Evolutionary conservation across 1,140 invertebrate genomes (phyloP), one percentile per base, ranked within the genome.

Genomic region (Dreissena rostriformis): DNA sequence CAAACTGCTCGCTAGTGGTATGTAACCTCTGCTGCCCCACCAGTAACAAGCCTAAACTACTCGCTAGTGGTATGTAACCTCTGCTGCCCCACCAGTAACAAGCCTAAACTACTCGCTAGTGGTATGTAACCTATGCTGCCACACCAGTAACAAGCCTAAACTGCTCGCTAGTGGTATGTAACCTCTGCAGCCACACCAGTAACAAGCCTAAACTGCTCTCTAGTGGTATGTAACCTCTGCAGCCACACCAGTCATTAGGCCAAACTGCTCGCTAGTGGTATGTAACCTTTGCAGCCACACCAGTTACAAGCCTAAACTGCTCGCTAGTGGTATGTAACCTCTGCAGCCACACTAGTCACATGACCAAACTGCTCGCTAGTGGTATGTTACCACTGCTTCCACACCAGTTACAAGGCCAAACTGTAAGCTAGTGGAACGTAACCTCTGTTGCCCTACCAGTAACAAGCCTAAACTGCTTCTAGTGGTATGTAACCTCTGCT

Each of bases 141-240:
- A 93, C 75, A 76, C 90, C n/a, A 75, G 89, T 65, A 92, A 92
- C 84, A 93, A 93, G 86, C 90, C 92, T 8, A 93, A 92, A 82
- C 84, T 93, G 8, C 81, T 93, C 4, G 88, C 92, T 12, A 91
- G 91, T 87, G 91, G 92, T 93, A 88, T 68, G 86, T 86, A 71
- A 39, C 12, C 63, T 67, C 15, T 51, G 91, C 76, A 93, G 91
- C 82, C 91, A 93, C 75, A 74, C 90, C n/a, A 77, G 89, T 61
- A 92, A 92, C 84, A 93, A 93, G 86, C 90, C 91, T 11, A 92
- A 93, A 83, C 83, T 93, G 12, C 80, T 93, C 6, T 88, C 92
- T 12, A 91, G 39, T 39, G 39, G 39, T 39, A 39, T 39, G 8
- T 5, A 39, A 39, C 8, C 39, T n/a, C 39, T 39, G 39, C 39